Percentiles rank a stretch among this genome's conserved stretches.
phyloP scores from a whole-genome alignment of 2,888 invertebrate species.

The Trissoscelio sp. region DNA sequence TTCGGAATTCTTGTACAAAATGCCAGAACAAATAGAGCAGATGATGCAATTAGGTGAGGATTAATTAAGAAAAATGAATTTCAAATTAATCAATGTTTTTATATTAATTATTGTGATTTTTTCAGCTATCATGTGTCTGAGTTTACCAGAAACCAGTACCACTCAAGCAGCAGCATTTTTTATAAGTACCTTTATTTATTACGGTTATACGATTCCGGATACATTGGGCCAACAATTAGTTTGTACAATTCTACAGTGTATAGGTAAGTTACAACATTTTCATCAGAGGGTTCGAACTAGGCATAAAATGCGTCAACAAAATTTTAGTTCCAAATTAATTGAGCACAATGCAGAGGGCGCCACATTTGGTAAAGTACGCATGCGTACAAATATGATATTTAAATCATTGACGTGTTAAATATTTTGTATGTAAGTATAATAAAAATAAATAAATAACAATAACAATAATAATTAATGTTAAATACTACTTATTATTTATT shows the following conservation, averaged over 20 bases:
- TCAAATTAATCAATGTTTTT: neutral
- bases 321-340: too few species aligned
- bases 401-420: too few species aligned
- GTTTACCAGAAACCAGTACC: constrained; percentile 86
- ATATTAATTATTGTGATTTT: constrained; percentile 22
- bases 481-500: too few species aligned
- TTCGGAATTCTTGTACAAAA: constrained; percentile 79
- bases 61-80: neutral
- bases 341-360: too few species aligned
- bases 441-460: too few species aligned
- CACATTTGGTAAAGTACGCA: too few species aligned
- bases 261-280: constrained; percentile 85
- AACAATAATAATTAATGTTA: too few species aligned
- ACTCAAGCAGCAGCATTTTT: constrained; percentile 86
- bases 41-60: constrained; percentile 82
- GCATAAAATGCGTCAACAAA: too few species aligned
- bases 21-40: constrained; percentile 81
- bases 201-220: constrained; percentile 83
- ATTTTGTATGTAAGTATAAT: too few species aligned
- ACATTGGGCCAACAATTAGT: constrained; percentile 86
- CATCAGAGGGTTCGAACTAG: too few species aligned
- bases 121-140: constrained; percentile 86
- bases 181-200: constrained; percentile 85
- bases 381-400: too few species aligned
- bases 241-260: constrained; percentile 85